Conservation (phyloP, 2,113 vertebrate genomes). For the Xenotilapia leptura region DNA sequence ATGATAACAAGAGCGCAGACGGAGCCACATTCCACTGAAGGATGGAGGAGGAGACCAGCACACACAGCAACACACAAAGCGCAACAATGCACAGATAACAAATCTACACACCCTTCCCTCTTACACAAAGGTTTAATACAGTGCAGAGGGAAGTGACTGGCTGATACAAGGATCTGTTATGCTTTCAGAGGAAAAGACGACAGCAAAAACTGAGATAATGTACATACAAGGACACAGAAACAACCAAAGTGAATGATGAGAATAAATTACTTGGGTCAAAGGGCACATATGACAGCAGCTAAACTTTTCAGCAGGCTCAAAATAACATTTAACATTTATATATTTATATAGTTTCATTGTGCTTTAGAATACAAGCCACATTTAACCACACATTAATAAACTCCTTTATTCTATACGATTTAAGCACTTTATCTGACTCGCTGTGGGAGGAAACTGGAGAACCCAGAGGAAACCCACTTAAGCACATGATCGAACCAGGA, state of each 20-base stretch:
- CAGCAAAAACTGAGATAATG: not conserved
- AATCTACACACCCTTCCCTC: not conserved
- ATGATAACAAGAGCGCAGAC: conserved; percentile 48
- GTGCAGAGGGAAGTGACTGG: conserved; percentile 2
- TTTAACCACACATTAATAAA: not conserved
- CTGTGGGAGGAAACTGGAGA: not conserved
- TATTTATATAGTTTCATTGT: not conserved
- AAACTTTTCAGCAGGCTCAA: not conserved
- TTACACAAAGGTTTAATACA: conserved; percentile 3
- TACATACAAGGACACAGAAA: not conserved
- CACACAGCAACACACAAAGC: not conserved
- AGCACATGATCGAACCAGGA: not conserved
- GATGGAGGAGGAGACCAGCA: conserved; percentile 15
- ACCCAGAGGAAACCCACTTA: not conserved
- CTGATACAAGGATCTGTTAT: conserved; percentile 48
- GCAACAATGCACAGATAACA: not conserved
- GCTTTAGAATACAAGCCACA: not conserved
- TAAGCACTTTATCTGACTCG: not conserved
- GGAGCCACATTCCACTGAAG: conserved; percentile 47
- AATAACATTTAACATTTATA: not conserved
- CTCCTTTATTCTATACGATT: not conserved
- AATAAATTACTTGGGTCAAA: not conserved
- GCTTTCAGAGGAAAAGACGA: not conserved
- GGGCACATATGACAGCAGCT: not conserved
- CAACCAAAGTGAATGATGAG: not conserved